Evolutionary conservation across 2,888 invertebrate species (phyloP).

Genomic region (Stenotaenia linearis): DNA sequence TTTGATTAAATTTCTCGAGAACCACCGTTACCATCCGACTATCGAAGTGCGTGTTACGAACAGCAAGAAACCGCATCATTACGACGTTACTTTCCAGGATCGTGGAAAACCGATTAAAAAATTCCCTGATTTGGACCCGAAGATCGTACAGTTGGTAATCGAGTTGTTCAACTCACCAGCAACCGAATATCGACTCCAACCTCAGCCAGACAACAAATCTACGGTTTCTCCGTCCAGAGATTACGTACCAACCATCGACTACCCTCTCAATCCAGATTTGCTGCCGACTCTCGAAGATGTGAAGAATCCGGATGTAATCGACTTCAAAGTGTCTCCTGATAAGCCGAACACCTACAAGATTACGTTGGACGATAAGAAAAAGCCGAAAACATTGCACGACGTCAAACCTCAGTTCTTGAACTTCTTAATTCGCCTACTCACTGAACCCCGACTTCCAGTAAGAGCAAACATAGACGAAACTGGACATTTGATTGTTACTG

Average conservation of each 20-base stretch:
- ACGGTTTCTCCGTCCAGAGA: neutral
- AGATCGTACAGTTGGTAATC: neutral
- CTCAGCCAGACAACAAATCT: neutral
- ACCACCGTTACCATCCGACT: neutral
- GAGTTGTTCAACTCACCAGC: neutral
- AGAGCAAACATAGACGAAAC: neutral
- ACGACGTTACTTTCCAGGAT: neutral
- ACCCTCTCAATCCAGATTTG: too few relatives aligned
- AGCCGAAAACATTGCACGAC: neutral
- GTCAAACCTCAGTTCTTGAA: neutral
- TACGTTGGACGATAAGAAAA: neutral
- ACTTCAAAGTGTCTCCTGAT: neutral
- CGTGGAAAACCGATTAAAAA: neutral
- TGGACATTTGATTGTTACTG: neutral
- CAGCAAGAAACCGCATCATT: neutral
- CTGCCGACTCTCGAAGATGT: too few relatives aligned
- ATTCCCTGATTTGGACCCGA: neutral
- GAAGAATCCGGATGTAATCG: too few relatives aligned
- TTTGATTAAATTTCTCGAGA: neutral
- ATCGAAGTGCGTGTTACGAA: neutral
- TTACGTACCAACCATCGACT: neutral
- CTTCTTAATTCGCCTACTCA: neutral
- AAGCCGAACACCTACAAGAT: neutral
- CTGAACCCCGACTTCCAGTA: neutral
- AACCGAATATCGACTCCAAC: neutral